A percentile compares a stretch with the other conserved stretches of the same genome.
These are phyloP conservation scores for Epicampocera succincta DNA, from an alignment of 2,888 invertebrate species.

Conservation along the genomic window DNA sequence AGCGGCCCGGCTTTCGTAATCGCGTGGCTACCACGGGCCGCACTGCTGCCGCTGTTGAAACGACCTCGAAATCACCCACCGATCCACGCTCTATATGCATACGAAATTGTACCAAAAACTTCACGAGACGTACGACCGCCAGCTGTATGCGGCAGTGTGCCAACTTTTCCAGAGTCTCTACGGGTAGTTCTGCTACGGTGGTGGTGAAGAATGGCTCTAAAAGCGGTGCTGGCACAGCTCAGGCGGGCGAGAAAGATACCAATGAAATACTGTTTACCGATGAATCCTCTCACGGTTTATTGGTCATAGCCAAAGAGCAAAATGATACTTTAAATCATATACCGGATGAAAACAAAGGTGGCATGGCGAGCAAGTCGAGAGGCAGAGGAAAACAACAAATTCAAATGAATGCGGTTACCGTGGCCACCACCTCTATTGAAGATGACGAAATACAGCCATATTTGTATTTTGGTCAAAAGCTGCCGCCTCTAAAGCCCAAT, in stretches of 20 bases:
- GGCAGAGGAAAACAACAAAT: slow-evolving; percentile 73
- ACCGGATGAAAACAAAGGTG: slow-evolving; percentile 73
- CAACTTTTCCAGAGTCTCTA: slow-evolving; percentile 75
- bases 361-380: slow-evolving; percentile 71
- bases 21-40: slow-evolving; percentile 77
- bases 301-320: slow-evolving; percentile 80
- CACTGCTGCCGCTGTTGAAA: slow-evolving; percentile 76
- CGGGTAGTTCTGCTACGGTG: slow-evolving; percentile 43
- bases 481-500: slow-evolving; percentile 81
- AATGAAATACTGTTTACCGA: slow-evolving; percentile 82
- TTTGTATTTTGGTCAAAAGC: slow-evolving; percentile 87
- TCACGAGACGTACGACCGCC: slow-evolving; percentile 80
- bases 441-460: slow-evolving; percentile 86
- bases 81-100: slow-evolving; percentile 80
- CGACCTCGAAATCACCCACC: slow-evolving; percentile 78
- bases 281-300: slow-evolving; percentile 81
- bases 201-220: slow-evolving; percentile 68
- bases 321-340: slow-evolving; percentile 80
- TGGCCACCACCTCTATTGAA: slow-evolving; percentile 71
- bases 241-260: slow-evolving; percentile 77
- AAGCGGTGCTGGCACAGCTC: slow-evolving; percentile 64
- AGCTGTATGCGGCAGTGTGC: slow-evolving; percentile 81
- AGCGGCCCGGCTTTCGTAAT: slow-evolving; percentile 83
- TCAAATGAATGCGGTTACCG: slow-evolving; percentile 59
- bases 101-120: slow-evolving; percentile 81